phyloP scores from a whole-genome alignment of 2,113 vertebrate genomes.

The Myodes glareolus region DNA sequence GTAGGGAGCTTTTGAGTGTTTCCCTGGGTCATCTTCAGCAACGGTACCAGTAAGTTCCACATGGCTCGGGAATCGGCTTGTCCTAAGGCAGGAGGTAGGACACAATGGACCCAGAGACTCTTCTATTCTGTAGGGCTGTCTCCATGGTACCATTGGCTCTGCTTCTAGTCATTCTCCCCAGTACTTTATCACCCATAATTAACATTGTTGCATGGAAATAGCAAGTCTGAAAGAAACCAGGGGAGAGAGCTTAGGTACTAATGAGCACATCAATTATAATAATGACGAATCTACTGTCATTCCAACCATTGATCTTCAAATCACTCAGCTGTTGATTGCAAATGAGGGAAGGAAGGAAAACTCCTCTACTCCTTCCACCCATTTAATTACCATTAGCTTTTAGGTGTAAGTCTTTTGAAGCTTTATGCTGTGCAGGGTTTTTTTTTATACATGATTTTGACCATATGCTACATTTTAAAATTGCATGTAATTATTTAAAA shows the following conservation, averaged over 20 bases:
- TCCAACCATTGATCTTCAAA: constrained; percentile 67
- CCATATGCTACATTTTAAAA: constrained; percentile 29
- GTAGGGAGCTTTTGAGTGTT: not conserved
- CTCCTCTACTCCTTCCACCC: not conserved
- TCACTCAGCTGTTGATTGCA: constrained; percentile 69
- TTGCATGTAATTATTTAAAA: constrained; percentile 50
- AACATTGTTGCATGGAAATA: constrained; percentile 54
- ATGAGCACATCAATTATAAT: constrained; percentile 74
- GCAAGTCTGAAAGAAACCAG: constrained; percentile 28
- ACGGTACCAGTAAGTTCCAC: not conserved
- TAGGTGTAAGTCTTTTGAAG: constrained; percentile 12
- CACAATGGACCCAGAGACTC: not conserved
- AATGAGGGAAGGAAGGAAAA: constrained; percentile 58
- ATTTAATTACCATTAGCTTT: constrained; percentile 56
- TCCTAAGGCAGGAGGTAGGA: not conserved
- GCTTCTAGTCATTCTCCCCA: not conserved
- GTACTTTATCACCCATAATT: constrained; percentile 47
- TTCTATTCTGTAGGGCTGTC: not conserved
- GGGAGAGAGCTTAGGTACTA: constrained; percentile 51
- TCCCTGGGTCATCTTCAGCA: not conserved
- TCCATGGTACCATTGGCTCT: constrained; percentile 2
- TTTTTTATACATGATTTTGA: constrained; percentile 42
- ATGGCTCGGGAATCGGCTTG: not conserved
- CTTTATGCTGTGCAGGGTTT: not conserved
- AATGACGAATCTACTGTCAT: constrained; percentile 76